phyloP scores from a whole-genome alignment of 2,797 vertebrate species.

The Clarias platycephalus region DNA sequence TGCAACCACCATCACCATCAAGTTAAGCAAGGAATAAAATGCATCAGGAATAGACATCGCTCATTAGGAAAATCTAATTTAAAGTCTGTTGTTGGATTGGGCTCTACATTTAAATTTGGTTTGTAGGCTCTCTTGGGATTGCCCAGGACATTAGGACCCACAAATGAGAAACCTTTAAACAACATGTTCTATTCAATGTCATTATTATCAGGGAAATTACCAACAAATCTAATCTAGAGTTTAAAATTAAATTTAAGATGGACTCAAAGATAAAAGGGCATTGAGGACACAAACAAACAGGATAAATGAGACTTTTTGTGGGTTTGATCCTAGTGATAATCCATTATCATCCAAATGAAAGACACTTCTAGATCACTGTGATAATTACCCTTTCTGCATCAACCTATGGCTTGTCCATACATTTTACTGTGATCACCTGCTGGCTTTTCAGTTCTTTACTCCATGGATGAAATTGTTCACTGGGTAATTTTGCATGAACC shows the following conservation, averaged over 20 bases:
- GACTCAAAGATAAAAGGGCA: slow-evolving; percentile 42
- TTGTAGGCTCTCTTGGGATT: slow-evolving; percentile 69
- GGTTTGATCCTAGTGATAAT: slow-evolving; percentile 9
- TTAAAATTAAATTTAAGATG: slow-evolving; percentile 55
- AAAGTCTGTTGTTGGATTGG: slow-evolving; percentile 66
- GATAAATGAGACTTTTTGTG: slow-evolving; percentile 1
- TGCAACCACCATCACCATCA: slow-evolving; percentile 69
- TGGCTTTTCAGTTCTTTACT: slow-evolving; percentile 35
- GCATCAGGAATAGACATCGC: slow-evolving; percentile 72
- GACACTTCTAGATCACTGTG: slow-evolving; percentile 7
- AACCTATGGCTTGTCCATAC: slow-evolving; percentile 26
- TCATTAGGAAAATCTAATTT: slow-evolving; percentile 79
- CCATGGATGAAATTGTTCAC: slow-evolving; percentile 37
- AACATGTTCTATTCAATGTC: slow-evolving; percentile 56
- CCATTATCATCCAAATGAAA: slow-evolving; percentile 19
- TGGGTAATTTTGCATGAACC: slow-evolving; percentile 24
- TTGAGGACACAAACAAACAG: slow-evolving; percentile 39
- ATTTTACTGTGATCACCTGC: slow-evolving; percentile 42
- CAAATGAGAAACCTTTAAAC: slow-evolving; percentile 61
- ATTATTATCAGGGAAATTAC: slow-evolving; percentile 60
- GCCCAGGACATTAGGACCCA: slow-evolving; percentile 64
- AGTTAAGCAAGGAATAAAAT: slow-evolving; percentile 67
- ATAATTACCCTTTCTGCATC: slow-evolving; percentile 36
- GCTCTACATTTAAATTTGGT: slow-evolving; percentile 68
- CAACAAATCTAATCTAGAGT: slow-evolving; percentile 49